These are phyloP conservation scores for Paracanthobrama guichenoti DNA, from an alignment of 2,113 vertebrate genomes.

Conservation along the genomic window DNA sequence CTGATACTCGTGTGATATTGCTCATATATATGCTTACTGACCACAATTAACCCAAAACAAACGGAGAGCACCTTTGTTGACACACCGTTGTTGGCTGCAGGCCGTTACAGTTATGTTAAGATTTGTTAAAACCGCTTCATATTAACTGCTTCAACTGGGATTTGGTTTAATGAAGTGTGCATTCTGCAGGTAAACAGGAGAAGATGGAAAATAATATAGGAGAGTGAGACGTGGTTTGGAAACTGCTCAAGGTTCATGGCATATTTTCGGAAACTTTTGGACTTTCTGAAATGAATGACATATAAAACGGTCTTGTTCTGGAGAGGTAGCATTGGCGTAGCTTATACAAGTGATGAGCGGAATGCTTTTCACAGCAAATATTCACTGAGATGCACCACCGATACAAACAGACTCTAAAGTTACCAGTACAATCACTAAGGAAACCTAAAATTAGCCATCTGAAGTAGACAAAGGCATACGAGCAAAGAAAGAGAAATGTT, in stretches of 20 bases:
- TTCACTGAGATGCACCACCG: background rate
- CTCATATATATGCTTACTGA: no score
- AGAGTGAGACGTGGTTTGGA: background rate
- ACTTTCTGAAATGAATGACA: constrained; percentile 5
- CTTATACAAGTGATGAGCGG: background rate
- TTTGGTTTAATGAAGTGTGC: no score
- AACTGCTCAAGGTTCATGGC: background rate
- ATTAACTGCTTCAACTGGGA: background rate
- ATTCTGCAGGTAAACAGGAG: background rate
- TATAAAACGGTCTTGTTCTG: background rate
- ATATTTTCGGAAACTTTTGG: background rate
- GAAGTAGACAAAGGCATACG: background rate
- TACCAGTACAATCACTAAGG: background rate
- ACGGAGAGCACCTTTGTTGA: background rate
- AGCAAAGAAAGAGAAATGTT: background rate
- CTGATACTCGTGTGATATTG: no score
- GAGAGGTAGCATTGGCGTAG: background rate
- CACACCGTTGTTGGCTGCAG: background rate
- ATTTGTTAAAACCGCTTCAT: background rate
- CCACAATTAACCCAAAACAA: no score
- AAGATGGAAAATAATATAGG: background rate
- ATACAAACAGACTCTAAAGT: background rate
- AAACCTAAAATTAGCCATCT: background rate
- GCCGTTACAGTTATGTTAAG: background rate
- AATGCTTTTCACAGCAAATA: background rate